These are phyloP conservation scores for Tetramorium parvispinum DNA, from an alignment of 1,140 invertebrate species.

Conservation along the genomic window DNA sequence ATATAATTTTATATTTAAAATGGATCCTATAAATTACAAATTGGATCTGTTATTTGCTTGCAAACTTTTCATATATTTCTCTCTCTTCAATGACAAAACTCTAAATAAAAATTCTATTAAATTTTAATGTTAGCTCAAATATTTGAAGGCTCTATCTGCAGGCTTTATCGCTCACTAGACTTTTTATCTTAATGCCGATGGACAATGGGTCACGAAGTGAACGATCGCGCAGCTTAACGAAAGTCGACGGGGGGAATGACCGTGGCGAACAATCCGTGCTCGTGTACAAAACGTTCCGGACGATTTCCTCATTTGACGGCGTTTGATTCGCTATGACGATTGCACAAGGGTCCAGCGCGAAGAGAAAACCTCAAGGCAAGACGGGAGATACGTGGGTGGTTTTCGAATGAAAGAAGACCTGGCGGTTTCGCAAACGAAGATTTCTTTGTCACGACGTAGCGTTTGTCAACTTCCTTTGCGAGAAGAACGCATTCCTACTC, in stretches of 20 bases:
- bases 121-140: not conserved
- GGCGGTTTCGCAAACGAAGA: not conserved
- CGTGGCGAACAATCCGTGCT: constrained; percentile 4
- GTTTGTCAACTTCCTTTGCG: constrained; percentile 18
- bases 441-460: constrained; percentile 16
- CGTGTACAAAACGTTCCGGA: constrained; percentile 24
- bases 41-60: too few species aligned
- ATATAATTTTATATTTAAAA: not conserved
- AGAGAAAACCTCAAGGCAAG: constrained; percentile 55
- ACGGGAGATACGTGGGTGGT: constrained; percentile 53
- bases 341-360: constrained; percentile 50
- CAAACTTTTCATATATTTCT: not conserved
- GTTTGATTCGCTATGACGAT: constrained; percentile 54
- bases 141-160: not conserved
- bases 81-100: not conserved
- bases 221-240: constrained; percentile 15
- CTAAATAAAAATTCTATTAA: not conserved
- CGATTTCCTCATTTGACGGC: constrained; percentile 56
- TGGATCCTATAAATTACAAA: not conserved
- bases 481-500: not conserved
- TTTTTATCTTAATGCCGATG: not conserved
- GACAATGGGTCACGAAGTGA: constrained; percentile 17
- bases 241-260: constrained; percentile 43
- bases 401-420: constrained; percentile 24
- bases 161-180: not conserved